Evolutionary conservation across 2,888 invertebrate species (phyloP), one percentile per base, ranked within the genome.

Genomic region (Aporophyla lueneburgensis): DNA sequence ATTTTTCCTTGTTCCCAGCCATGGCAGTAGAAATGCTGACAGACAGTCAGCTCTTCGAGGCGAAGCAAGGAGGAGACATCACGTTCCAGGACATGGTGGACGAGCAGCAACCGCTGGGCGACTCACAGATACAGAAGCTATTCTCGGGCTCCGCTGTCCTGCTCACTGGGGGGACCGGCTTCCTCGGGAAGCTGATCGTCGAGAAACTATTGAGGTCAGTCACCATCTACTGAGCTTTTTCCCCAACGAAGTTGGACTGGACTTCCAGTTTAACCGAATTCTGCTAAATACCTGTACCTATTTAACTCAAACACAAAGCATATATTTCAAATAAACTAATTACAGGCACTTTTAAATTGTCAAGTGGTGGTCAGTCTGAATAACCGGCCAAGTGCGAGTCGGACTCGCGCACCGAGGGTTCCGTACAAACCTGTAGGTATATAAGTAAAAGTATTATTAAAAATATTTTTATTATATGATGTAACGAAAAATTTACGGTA

Each of bases 81-180:
- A 96, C 96, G 0, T 96, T 94, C 62, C 89, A 92, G 72, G 94
- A 97, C 80, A 96, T 97, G 96, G 90, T 95, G 43, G 94, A 94
- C 4, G 92, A 95, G 43, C 80, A 63, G 0, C 89, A 90, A 4
- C 78, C 85, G 0, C 71, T 93, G 0, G 95, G 94, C 0, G 93
- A 95, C 51, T 96, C 96, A 0, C 93, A 96, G 83, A 94, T 96
- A 33, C 93, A 93, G 90, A 94, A 94, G 82, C 89, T 95, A 80
- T 96, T 95, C 81, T 84, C 93, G 0, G 96, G 94, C 0, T 79
- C 94, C 19, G 94, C 95, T 0, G 96, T 99, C 5, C 97, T 99
- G 53, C 97, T 99, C 53, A 99, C 99, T 0, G 99, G 99, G 0
- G 99, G 98, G 7, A 99, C 99, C 0, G 99, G 99, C 0, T 99